phyloP scores from a whole-genome alignment of 2,113 vertebrate genomes.

The Porphyrio hochstetteri region DNA sequence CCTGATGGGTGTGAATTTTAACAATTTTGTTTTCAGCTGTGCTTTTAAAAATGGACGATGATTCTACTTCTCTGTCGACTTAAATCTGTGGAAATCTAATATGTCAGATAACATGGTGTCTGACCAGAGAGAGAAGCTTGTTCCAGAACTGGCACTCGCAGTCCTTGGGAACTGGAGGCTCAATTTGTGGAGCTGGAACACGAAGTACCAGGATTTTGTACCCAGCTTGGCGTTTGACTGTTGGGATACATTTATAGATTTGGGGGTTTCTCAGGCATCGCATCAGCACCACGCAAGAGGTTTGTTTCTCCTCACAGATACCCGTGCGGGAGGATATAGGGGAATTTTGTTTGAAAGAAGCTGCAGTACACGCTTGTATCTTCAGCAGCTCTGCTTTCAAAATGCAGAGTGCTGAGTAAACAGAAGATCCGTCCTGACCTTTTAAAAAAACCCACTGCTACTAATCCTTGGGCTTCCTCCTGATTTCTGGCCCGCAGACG shows the following conservation, averaged over 20 bases:
- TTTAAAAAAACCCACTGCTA: not conserved
- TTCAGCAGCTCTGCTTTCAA: not conserved
- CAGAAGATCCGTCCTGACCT: not conserved
- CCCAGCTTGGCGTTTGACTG: not conserved
- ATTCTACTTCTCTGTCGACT: not conserved
- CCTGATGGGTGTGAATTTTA: not conserved
- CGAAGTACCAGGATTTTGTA: not conserved
- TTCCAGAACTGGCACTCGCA: not conserved
- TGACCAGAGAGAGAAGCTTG: not conserved
- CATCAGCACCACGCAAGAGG: not conserved
- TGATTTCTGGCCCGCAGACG: not conserved
- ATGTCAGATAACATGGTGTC: not conserved
- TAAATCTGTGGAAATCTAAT: not conserved
- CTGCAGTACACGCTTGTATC: too few species aligned
- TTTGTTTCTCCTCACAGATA: not conserved
- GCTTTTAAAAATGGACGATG: not conserved
- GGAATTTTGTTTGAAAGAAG: not conserved
- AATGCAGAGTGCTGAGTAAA: not conserved
- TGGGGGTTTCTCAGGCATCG: not conserved
- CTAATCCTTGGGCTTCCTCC: not conserved
- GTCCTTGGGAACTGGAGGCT: not conserved
- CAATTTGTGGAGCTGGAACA: not conserved
- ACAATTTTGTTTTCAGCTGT: not conserved
- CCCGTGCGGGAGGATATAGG: fast-evolving
- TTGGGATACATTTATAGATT: not conserved